Conservation (phyloP, 2,797 vertebrate genomes). For the Taeniopygia guttata region DNA sequence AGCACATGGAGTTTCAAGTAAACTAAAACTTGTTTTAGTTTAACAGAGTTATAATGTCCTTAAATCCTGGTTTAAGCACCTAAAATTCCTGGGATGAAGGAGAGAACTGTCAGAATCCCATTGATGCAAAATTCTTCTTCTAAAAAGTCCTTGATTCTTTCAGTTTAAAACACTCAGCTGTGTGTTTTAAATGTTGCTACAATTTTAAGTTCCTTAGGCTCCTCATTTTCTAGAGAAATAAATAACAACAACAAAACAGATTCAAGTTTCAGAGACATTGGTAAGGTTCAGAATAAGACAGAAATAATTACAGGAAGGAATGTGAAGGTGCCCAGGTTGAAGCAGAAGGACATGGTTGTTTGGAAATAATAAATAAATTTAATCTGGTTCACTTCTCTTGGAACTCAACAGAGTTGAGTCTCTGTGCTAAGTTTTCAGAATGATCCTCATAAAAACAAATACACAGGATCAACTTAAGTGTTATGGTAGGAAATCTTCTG, state of each 20-base stretch:
- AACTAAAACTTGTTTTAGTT: background rate
- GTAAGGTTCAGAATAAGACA: background rate
- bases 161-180: background rate
- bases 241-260: background rate
- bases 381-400: background rate
- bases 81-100: background rate
- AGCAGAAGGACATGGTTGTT: background rate
- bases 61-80: background rate
- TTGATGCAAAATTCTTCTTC: background rate
- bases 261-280: background rate
- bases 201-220: background rate
- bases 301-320: background rate
- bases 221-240: background rate
- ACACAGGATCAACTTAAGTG: background rate
- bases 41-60: background rate
- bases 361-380: background rate
- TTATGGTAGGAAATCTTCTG: background rate
- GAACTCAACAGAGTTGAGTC: background rate
- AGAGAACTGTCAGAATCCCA: background rate
- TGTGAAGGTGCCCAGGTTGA: background rate
- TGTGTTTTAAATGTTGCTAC: background rate
- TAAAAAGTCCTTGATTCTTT: background rate
- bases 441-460: background rate
- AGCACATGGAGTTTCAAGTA: background rate
- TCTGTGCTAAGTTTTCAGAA: background rate